A percentile compares a stretch with the other conserved stretches of the same genome.
Conservation (phyloP, 2,113 vertebrate genomes). For the Mormyrus lacerda region DNA sequence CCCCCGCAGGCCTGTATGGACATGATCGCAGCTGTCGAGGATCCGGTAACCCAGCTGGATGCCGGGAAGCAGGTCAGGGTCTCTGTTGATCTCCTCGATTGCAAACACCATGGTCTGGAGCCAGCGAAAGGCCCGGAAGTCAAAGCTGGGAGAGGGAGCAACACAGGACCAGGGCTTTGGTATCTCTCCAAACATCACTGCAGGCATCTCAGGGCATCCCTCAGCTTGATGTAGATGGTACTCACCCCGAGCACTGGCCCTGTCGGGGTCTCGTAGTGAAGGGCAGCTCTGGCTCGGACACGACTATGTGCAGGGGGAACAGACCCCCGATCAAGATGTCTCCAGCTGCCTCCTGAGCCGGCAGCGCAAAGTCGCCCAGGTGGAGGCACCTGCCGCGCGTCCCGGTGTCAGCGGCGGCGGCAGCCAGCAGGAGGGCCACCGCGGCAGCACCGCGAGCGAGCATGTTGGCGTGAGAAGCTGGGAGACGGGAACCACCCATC, state of each 20-base stretch:
- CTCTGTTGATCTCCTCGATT: conserved; percentile 41
- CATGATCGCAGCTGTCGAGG: conserved; percentile 58
- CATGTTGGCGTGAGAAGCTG: not conserved
- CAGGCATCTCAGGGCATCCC: not conserved
- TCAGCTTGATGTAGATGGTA: not conserved
- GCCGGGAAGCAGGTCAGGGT: conserved; percentile 35
- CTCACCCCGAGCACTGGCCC: conserved; percentile 53
- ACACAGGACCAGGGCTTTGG: not conserved
- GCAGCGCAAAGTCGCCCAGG: conserved; percentile 32
- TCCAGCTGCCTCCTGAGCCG: conserved; percentile 42
- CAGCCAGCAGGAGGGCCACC: not conserved
- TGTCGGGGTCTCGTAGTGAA: conserved; percentile 43
- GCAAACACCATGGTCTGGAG: conserved; percentile 45
- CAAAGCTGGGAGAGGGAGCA: conserved; percentile 44
- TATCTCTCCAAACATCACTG: not conserved
- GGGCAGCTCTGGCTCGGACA: conserved; percentile 30
- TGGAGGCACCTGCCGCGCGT: conserved; percentile 36
- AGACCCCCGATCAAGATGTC: conserved; percentile 58
- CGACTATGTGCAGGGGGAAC: conserved; percentile 57
- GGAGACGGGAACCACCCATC: not conserved
- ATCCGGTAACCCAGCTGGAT: conserved; percentile 42
- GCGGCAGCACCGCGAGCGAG: not conserved
- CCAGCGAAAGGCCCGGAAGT: conserved; percentile 47
- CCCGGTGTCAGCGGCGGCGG: not conserved
- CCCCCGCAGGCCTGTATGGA: conserved; percentile 50